A percentile compares a stretch with the other conserved stretches of the same genome.
phyloP scores from a whole-genome alignment of 2,797 vertebrate species.

The Otus scops region DNA sequence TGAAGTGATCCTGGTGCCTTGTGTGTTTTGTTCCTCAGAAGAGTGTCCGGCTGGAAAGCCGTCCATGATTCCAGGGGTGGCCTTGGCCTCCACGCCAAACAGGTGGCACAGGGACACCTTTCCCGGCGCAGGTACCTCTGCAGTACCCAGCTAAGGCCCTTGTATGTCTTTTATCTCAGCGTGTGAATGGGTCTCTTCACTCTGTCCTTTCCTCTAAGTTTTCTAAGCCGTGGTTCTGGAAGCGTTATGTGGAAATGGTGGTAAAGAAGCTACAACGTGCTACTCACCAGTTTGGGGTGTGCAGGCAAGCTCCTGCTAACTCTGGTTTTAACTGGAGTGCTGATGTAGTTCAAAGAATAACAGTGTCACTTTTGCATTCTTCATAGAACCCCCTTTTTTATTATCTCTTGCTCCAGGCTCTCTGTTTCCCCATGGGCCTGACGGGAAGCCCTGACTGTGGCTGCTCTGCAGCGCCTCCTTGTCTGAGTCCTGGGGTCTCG shows the following conservation, averaged over 20 bases:
- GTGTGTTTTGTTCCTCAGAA: neutral
- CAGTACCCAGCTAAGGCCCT: neutral
- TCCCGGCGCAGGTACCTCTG: neutral
- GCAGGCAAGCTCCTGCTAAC: neutral
- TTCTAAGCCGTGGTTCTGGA: neutral
- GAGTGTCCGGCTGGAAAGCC: neutral
- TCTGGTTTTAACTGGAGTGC: neutral
- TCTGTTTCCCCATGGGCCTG: neutral
- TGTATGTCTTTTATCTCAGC: no score
- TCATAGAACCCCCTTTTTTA: no score
- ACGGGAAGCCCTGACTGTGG: neutral
- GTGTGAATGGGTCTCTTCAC: neutral
- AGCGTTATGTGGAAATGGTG: neutral
- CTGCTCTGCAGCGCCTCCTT: neutral
- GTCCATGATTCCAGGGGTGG: neutral
- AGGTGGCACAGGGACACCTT: neutral
- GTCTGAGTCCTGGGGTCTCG: fast-evolving
- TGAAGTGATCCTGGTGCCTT: constrained; percentile 1
- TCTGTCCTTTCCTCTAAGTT: neutral
- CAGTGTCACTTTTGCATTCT: neutral
- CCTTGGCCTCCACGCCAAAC: fast-evolving
- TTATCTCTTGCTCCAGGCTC: neutral
- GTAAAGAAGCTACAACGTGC: fast-evolving
- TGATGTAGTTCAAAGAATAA: fast-evolving
- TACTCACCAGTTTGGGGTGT: fast-evolving